These are phyloP conservation scores for Neolamprologus fasciatus DNA, from an alignment of 2,113 vertebrate genomes.

Conservation along the genomic window DNA sequence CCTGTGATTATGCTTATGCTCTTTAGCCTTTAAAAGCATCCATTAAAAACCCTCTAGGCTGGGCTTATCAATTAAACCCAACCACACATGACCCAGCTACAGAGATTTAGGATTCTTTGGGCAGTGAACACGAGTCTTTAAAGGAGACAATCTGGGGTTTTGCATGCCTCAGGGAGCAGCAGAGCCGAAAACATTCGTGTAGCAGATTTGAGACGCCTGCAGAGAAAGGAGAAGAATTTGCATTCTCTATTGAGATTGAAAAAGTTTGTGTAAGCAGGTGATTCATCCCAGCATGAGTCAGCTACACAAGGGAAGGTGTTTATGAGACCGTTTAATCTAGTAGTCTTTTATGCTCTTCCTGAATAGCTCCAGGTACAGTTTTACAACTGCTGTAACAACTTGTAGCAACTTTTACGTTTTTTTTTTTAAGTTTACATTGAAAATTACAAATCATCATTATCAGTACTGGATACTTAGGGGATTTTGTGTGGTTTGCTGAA, in stretches of 20 bases:
- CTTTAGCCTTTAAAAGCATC: neutral
- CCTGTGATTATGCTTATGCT: neutral
- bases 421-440: fast-evolving
- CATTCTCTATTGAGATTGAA: neutral
- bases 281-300: neutral
- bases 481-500: neutral
- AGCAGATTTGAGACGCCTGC: neutral
- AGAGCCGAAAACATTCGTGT: constrained; percentile 39
- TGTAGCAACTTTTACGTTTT: neutral
- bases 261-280: neutral
- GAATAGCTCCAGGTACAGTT: neutral
- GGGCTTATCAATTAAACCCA: neutral
- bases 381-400: neutral
- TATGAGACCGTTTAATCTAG: neutral
- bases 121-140: neutral
- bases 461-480: fast-evolving
- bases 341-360: neutral
- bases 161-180: constrained; percentile 8
- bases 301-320: neutral
- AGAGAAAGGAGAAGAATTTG: neutral
- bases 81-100: neutral
- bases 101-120: neutral
- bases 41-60: neutral
- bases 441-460: neutral
- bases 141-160: constrained; percentile 2